Conservation (phyloP, 1,140 invertebrate species). For the Lasioglossum albipes region DNA sequence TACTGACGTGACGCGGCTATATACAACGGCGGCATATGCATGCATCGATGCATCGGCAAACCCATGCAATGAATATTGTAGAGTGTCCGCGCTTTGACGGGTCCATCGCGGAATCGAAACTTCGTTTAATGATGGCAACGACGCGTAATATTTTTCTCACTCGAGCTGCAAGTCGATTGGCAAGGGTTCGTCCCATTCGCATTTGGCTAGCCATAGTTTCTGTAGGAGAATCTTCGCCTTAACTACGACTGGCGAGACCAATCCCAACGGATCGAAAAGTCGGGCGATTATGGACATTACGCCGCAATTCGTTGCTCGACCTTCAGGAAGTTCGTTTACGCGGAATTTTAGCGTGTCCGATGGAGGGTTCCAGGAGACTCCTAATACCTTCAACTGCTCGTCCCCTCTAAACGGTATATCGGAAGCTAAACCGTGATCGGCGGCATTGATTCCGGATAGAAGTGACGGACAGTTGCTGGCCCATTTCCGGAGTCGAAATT, state of each 20-base stretch:
- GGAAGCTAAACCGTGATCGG: background rate
- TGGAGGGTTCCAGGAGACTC: background rate
- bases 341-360: background rate
- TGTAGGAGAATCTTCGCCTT: background rate
- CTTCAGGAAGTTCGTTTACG: background rate
- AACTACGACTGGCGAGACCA: background rate
- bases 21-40: constrained; percentile 4
- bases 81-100: background rate
- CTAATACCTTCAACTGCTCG: background rate
- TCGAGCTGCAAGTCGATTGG: background rate
- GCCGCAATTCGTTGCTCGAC: background rate
- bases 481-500: background rate
- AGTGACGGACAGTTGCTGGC: background rate
- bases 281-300: background rate
- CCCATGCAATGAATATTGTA: background rate
- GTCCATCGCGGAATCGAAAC: background rate
- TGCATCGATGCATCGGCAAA: background rate
- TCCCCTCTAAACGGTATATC: background rate
- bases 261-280: background rate
- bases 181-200: background rate
- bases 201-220: background rate
- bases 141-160: background rate
- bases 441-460: background rate
- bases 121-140: background rate
- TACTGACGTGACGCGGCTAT: background rate